Evolutionary conservation across 2,888 invertebrate genomes (phyloP).

Genomic region (Hypercompe scribonia): DNA sequence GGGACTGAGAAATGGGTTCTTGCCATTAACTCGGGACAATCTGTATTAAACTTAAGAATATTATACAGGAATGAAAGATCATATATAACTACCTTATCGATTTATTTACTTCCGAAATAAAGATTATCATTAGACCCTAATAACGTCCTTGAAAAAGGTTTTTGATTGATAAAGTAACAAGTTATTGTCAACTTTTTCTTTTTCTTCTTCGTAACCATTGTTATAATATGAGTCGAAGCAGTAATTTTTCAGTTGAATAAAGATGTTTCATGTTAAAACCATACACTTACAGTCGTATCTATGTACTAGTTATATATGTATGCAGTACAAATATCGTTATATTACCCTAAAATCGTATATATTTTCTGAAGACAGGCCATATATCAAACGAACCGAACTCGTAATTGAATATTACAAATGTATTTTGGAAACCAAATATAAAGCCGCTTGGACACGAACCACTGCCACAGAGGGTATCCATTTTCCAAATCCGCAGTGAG

Average conservation of each 20-base stretch:
- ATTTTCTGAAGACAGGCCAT: constrained; percentile 25
- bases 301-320: background rate
- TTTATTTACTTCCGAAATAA: too few relatives aligned
- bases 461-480: constrained; percentile 52
- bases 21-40: too few relatives aligned
- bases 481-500: constrained; percentile 55
- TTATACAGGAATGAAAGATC: too few relatives aligned
- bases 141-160: too few relatives aligned
- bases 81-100: too few relatives aligned
- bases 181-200: too few relatives aligned
- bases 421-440: constrained; percentile 54
- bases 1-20: too few relatives aligned
- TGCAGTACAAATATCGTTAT: background rate
- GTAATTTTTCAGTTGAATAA: background rate
- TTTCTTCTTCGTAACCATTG: too few relatives aligned
- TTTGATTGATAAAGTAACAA: too few relatives aligned
- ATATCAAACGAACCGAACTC: constrained; percentile 42
- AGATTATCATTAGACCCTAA: too few relatives aligned
- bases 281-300: background rate
- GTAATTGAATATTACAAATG: constrained; percentile 52
- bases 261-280: background rate
- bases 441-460: constrained; percentile 57
- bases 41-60: too few relatives aligned
- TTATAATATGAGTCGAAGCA: too few relatives aligned
- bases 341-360: constrained; percentile 23